Evolutionary conservation across 2,888 invertebrate species (phyloP).

Genomic region (Cheilosia vernalis): DNA sequence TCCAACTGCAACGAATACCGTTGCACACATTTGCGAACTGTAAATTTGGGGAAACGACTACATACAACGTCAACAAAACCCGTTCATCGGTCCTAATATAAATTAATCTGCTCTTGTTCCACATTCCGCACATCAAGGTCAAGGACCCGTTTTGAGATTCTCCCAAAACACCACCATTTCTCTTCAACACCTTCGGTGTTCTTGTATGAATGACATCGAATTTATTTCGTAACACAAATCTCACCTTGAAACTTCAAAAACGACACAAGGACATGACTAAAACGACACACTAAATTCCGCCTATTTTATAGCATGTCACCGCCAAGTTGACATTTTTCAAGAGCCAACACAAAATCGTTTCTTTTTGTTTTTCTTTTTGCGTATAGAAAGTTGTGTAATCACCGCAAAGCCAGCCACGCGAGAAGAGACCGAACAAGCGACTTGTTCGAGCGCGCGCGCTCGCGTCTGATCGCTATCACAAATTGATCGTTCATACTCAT

Average conservation of each 20-base stretch:
- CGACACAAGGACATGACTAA: constrained; percentile 33
- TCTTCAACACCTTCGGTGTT: neutral
- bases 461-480: constrained; percentile 48
- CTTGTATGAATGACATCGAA: neutral
- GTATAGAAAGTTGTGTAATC: constrained; percentile 58
- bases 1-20: too few species aligned
- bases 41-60: too few species aligned
- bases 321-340: constrained; percentile 45
- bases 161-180: neutral
- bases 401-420: neutral
- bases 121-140: too few species aligned
- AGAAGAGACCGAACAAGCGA: constrained; percentile 13
- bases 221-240: constrained; percentile 20
- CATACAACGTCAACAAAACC: too few species aligned
- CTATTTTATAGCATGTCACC: constrained; percentile 35
- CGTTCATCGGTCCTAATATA: neutral
- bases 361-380: neutral
- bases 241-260: constrained; percentile 48
- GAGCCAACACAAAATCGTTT: constrained; percentile 2
- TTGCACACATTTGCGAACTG: too few species aligned
- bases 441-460: constrained; percentile 7
- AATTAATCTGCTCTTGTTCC: neutral
- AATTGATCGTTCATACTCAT: constrained; percentile 67
- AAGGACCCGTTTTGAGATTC: neutral
- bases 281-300: constrained; percentile 21